phyloP scores from a whole-genome alignment of 2,888 invertebrate species.

The Malachius bipustulatus region DNA sequence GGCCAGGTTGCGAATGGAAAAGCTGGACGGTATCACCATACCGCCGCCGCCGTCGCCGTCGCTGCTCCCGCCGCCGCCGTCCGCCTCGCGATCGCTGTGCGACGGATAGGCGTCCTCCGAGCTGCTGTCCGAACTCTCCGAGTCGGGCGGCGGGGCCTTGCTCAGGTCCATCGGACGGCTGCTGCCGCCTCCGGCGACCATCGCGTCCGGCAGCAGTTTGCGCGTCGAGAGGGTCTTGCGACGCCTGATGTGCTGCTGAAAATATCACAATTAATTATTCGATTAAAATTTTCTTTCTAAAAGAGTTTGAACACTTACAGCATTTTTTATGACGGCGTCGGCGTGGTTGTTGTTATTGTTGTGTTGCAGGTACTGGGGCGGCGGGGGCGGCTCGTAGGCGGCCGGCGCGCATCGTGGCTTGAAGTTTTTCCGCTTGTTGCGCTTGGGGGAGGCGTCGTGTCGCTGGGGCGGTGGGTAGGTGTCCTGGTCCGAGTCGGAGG shows the following conservation, averaged over 20 bases:
- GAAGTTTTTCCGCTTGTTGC: slow-evolving; percentile 69
- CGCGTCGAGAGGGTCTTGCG: slow-evolving; percentile 22
- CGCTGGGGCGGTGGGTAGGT: slow-evolving; percentile 26
- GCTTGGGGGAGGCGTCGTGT: slow-evolving; percentile 46
- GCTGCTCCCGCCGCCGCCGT: slow-evolving; percentile 31
- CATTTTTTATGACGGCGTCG: too few species aligned
- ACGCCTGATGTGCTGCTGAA: too few species aligned
- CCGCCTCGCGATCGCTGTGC: slow-evolving; percentile 24
- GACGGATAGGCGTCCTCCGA: too few species aligned
- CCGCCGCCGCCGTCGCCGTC: slow-evolving; percentile 17
- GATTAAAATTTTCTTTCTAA: too few species aligned
- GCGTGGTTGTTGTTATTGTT: slow-evolving; percentile 28
- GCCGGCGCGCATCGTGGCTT: slow-evolving; percentile 57
- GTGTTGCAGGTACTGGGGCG: slow-evolving; percentile 24
- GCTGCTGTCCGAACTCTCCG: slow-evolving; percentile 23
- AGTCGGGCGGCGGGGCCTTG: slow-evolving; percentile 30
- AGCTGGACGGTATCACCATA: slow-evolving; percentile 32
- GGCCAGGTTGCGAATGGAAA: slow-evolving; percentile 35
- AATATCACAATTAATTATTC: too few species aligned
- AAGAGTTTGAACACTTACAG: too few species aligned
- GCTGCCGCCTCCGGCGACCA: too few species aligned
- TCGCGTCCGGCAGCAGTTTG: slow-evolving; percentile 32
- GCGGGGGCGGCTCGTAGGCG: slow-evolving; percentile 38
- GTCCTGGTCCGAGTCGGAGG: slow-evolving; percentile 43
- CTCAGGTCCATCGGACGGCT: slow-evolving; percentile 34